Percentiles rank a stretch among this genome's conserved stretches.
phyloP scores from a whole-genome alignment of 2,113 vertebrate species.

The Xenopus tropicalis region UCB_Xtro_10.0 CM004443.2:136508501-136509000 shows the following conservation, averaged over 20 bases:
- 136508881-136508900: no score
- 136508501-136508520: neutral
- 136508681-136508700: constrained; percentile 23
- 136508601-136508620: constrained; percentile 8
- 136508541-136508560: constrained; percentile 10
- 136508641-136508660: neutral
- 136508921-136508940: no score
- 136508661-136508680: constrained; percentile 6
- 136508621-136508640: neutral
- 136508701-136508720: constrained; percentile 4
- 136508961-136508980: no score
- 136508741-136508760: constrained; percentile 17
- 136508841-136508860: no score
- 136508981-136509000: no score
- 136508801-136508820: no score
- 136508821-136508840: no score
- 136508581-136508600: neutral
- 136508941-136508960: no score
- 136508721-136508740: constrained; percentile 14
- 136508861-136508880: no score
- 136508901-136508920: no score
- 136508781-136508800: no score
- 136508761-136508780: no score
- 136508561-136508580: neutral
- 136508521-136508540: constrained; percentile 3